Percentiles rank a stretch among this genome's conserved stretches.
Evolutionary conservation across 2,888 invertebrate species (phyloP).

Genomic region (Meteorus colon): DNA sequence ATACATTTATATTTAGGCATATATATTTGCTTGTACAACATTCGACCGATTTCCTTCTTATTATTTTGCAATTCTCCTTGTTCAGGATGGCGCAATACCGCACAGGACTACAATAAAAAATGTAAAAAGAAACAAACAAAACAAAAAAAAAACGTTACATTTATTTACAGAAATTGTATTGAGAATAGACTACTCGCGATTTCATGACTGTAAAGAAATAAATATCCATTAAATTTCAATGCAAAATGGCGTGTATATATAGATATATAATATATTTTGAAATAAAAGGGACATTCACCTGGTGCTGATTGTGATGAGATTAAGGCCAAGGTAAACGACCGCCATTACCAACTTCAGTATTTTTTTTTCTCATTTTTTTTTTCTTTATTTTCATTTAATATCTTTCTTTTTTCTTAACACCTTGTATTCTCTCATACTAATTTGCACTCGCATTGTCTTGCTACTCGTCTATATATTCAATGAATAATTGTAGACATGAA

Average conservation of each 20-base stretch:
- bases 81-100: neutral
- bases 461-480: neutral
- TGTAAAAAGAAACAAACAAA: slow-evolving; percentile 1
- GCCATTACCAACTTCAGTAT: neutral
- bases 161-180: slow-evolving; percentile 2
- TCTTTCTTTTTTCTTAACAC: neutral
- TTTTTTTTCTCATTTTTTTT: neutral
- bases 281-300: slow-evolving; percentile 33
- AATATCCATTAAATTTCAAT: slow-evolving; percentile 3
- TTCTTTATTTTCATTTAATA: neutral
- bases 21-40: neutral
- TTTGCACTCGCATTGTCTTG: neutral
- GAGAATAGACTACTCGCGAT: neutral
- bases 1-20: slow-evolving; percentile 1
- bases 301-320: slow-evolving; percentile 1
- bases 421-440: neutral
- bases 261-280: neutral
- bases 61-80: slow-evolving; percentile 16
- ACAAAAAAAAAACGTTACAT: neutral
- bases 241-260: slow-evolving; percentile 7
- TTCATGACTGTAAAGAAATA: neutral
- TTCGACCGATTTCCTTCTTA: slow-evolving; percentile 1
- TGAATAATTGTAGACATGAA: neutral
- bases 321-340: slow-evolving; percentile 14
- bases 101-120: neutral